phyloP scores from a whole-genome alignment of 1,140 invertebrate species.

The Pseudomyrmex dendroicus region DNA sequence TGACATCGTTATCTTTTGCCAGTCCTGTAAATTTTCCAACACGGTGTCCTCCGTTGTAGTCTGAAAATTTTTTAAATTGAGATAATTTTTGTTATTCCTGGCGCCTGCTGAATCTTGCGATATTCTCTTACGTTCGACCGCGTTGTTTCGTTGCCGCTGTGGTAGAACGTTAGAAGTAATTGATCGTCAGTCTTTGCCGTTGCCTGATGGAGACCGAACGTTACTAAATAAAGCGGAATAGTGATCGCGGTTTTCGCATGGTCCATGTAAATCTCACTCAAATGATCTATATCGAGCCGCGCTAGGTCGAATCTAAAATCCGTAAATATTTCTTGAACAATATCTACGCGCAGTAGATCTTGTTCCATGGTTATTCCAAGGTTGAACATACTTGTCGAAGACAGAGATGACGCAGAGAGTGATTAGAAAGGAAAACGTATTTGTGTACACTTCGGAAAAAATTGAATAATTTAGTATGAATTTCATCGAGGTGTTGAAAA shows the following conservation, averaged over 20 bases:
- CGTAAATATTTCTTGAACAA: background rate
- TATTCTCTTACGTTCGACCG: conserved; percentile 74
- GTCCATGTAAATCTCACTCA: conserved; percentile 77
- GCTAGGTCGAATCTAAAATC: conserved; percentile 79
- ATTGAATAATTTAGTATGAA: conserved; percentile 70
- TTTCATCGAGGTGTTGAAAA: conserved; percentile 65
- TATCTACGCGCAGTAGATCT: background rate
- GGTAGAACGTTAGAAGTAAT: conserved; percentile 76
- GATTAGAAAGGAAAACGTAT: conserved; percentile 79
- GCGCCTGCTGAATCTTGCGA: background rate
- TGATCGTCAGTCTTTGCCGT: conserved; percentile 76
- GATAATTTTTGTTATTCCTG: background rate
- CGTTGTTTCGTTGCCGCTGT: conserved; percentile 40
- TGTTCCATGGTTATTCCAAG: background rate
- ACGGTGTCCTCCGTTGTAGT: conserved; percentile 15
- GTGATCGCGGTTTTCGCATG: conserved; percentile 76
- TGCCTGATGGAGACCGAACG: conserved; percentile 80
- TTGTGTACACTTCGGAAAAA: conserved; percentile 78
- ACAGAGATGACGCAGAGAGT: conserved; percentile 77
- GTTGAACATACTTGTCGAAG: conserved; percentile 78
- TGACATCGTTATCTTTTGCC: conserved; percentile 78
- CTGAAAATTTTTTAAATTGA: conserved; percentile 52
- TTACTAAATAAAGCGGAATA: conserved; percentile 78
- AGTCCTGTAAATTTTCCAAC: conserved; percentile 72
- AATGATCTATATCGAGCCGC: conserved; percentile 75